Conservation (phyloP, 2,797 vertebrate genomes). For the Carcharodon carcharias region DNA sequence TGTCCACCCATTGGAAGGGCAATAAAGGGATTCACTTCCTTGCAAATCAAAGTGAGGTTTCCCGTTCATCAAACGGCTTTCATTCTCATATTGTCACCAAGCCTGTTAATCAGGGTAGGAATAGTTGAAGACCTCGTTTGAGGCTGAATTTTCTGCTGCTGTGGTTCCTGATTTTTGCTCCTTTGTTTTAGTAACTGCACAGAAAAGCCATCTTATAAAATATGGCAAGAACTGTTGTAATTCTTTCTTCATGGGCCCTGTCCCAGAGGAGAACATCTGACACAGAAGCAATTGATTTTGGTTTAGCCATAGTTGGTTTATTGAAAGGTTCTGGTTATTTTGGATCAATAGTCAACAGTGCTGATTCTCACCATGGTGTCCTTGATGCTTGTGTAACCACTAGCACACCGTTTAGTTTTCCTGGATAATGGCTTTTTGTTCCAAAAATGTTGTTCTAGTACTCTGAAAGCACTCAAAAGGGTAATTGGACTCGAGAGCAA, state of each 20-base stretch:
- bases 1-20: not conserved
- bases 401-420: not conserved
- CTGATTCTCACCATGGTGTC: not conserved
- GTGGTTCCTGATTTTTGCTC: not conserved
- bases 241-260: not conserved
- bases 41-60: not conserved
- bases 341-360: not conserved
- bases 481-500: not conserved
- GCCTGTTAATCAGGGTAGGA: not conserved
- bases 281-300: not conserved
- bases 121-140: not conserved
- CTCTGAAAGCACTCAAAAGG: not conserved
- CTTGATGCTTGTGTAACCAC: not conserved
- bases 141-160: not conserved
- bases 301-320: not conserved
- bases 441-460: not conserved
- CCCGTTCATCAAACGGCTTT: not conserved
- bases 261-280: not conserved
- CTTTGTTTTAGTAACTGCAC: not conserved
- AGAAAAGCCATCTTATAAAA: not conserved
- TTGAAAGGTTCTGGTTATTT: not conserved
- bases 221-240: not conserved
- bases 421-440: not conserved
- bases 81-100: not conserved
- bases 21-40: not conserved